phyloP scores from a whole-genome alignment of 2,113 vertebrate genomes.

The Perca flavescens region DNA sequence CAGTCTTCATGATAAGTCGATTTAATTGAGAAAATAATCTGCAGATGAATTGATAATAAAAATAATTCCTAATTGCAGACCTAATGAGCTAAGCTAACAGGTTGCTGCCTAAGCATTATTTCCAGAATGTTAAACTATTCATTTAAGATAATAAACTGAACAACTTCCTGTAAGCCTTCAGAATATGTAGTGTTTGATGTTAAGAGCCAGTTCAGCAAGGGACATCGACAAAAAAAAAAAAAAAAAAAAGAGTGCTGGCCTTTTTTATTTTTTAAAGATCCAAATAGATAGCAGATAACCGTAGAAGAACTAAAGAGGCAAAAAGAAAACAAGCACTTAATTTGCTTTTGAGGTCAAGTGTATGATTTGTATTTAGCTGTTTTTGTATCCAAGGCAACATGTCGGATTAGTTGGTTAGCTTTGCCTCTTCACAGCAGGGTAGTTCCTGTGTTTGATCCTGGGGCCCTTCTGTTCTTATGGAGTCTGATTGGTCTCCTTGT shows the following conservation, averaged over 20 bases:
- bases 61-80: neutral
- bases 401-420: constrained; percentile 10
- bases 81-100: neutral
- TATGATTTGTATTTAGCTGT: constrained; percentile 7
- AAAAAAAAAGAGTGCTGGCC: neutral
- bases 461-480: neutral
- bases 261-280: neutral
- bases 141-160: neutral
- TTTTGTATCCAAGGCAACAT: constrained; percentile 42
- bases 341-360: neutral
- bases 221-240: neutral
- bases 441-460: constrained; percentile 24
- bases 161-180: neutral
- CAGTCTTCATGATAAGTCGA: neutral
- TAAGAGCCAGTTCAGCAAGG: neutral
- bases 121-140: neutral
- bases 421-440: constrained; percentile 37
- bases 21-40: neutral
- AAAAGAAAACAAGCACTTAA: neutral
- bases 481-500: constrained; percentile 15
- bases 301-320: neutral
- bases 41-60: neutral
- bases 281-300: neutral
- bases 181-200: neutral
- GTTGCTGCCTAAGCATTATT: neutral